Conservation (phyloP, 2,888 invertebrate genomes). For the Aethes cnicana region DNA sequence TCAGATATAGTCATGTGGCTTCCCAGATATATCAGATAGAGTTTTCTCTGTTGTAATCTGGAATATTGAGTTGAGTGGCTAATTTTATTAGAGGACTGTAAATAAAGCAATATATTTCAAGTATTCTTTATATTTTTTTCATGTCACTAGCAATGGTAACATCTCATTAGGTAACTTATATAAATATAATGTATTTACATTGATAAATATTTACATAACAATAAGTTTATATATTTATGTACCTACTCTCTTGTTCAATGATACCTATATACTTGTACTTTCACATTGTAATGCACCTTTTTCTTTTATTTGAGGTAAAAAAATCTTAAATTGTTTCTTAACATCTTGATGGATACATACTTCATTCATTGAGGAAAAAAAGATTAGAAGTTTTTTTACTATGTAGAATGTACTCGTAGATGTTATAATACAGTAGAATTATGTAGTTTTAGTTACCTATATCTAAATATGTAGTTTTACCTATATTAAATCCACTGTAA, state of each 20-base stretch:
- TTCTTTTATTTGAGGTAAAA: conserved; percentile 5
- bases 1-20: too few relatives aligned
- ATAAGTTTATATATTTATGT: neutral
- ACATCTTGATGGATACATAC: neutral
- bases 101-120: conserved; percentile 24
- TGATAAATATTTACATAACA: conserved; percentile 33
- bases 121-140: conserved; percentile 32
- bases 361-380: neutral
- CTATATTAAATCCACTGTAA: too few relatives aligned
- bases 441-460: too few relatives aligned
- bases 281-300: neutral
- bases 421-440: too few relatives aligned
- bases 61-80: too few relatives aligned
- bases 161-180: conserved; percentile 28
- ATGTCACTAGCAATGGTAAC: conserved; percentile 29
- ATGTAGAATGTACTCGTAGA: too few relatives aligned
- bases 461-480: too few relatives aligned
- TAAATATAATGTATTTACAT: conserved; percentile 33
- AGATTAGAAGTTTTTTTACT: too few relatives aligned
- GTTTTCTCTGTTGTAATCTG: too few relatives aligned
- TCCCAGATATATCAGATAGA: too few relatives aligned
- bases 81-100: neutral
- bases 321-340: neutral
- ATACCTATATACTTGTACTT: conserved; percentile 12
- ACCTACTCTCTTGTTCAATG: conserved; percentile 8